phyloP scores from a whole-genome alignment of 1,140 invertebrate genomes.

The Chelonus insularis region DNA sequence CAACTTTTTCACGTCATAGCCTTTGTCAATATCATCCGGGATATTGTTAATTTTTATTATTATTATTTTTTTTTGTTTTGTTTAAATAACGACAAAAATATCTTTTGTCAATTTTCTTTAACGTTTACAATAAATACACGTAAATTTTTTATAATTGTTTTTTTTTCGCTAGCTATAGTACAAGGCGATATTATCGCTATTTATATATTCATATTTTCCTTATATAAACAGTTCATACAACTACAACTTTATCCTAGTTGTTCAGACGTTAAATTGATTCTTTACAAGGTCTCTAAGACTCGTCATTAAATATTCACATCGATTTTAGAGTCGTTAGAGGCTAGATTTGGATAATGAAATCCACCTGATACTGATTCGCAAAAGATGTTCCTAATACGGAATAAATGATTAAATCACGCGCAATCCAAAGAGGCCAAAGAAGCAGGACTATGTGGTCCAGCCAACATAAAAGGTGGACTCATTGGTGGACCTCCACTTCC shows the following conservation, averaged over 20 bases:
- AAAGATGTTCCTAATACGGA: background rate
- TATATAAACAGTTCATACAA: background rate
- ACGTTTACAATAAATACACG: background rate
- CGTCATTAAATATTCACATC: too few species aligned
- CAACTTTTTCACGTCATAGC: background rate
- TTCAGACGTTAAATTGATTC: background rate
- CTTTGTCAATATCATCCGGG: background rate
- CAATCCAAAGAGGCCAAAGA: constrained; percentile 56
- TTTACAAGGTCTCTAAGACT: background rate
- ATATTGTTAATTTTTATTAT: background rate
- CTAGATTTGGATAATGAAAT: background rate
- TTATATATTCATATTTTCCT: background rate
- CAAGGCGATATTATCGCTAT: background rate
- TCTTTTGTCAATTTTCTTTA: background rate
- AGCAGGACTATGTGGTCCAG: constrained; percentile 55
- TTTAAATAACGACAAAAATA: background rate
- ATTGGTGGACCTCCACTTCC: constrained; percentile 56
- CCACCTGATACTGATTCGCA: background rate
- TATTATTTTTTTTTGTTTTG: background rate
- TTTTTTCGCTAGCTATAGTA: background rate
- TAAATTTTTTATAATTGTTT: background rate
- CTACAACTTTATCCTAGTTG: background rate
- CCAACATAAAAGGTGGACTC: constrained; percentile 56
- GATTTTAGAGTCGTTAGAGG: too few species aligned
- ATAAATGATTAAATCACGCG: constrained; percentile 48